A percentile compares a stretch with the other conserved stretches of the same genome.
Evolutionary conservation across 2,113 vertebrate genomes (phyloP).

Genomic region (Barbus barbus): DNA sequence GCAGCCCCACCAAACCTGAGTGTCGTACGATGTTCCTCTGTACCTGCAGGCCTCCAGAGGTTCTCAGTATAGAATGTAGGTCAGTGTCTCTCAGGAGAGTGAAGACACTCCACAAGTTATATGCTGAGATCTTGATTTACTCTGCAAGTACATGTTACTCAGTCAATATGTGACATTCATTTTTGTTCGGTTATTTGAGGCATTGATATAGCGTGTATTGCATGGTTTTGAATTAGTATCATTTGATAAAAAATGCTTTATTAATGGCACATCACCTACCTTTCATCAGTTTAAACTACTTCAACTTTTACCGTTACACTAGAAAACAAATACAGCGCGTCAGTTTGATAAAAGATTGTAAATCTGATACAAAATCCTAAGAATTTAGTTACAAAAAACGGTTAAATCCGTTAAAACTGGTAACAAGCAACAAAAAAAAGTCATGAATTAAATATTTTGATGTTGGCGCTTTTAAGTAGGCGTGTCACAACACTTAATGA

Average conservation of each 20-base stretch:
- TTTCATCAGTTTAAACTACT: not conserved
- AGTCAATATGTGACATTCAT: not conserved
- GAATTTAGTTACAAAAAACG: not conserved
- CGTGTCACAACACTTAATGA: not conserved
- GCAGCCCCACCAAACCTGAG: conserved; percentile 35
- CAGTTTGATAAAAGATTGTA: not conserved
- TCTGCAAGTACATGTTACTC: not conserved
- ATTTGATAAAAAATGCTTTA: too few relatives aligned
- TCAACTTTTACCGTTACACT: not conserved
- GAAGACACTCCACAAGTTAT: not conserved
- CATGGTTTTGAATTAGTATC: not conserved
- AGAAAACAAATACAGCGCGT: not conserved
- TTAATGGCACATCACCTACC: not conserved
- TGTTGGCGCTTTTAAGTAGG: conserved; percentile 18
- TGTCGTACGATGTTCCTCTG: not conserved
- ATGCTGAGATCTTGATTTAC: not conserved
- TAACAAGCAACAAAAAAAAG: not conserved
- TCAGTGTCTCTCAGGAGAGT: conserved; percentile 40
- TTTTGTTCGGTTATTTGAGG: not conserved
- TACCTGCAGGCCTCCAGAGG: conserved; percentile 34
- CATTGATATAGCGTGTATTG: not conserved
- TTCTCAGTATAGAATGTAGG: conserved; percentile 59
- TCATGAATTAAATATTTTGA: conserved; percentile 20
- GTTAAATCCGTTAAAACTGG: not conserved
- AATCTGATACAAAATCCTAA: too few relatives aligned